Evolutionary conservation across 1,140 invertebrate genomes (phyloP), one percentile per base, ranked within the genome.

Genomic region (Ceratina australensis): DNA sequence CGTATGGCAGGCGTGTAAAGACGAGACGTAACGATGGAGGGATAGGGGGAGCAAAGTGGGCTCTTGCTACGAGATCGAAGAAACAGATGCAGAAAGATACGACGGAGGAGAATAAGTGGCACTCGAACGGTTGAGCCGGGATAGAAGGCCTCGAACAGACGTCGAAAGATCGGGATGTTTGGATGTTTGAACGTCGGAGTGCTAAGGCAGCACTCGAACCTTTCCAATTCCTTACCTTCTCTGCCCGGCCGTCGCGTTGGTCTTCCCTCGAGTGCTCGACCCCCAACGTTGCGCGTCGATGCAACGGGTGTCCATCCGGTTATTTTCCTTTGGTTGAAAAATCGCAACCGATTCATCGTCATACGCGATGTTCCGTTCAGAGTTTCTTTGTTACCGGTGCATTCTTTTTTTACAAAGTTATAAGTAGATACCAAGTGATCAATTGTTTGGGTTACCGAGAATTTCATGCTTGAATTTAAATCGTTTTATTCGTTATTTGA

Each of bases 141-240:
- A 69, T n/a, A 72, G 50, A 18, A 52, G 13, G 80, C 87, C 57
- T 80, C 86, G 81, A 83, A 90, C 89, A 89, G 88, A 91, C 90
- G 88, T 78, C 89, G 88, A 91, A 91, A 90, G 89, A 92, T 90
- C 90, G 87, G 88, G 89, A 90, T 91, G 90, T 92, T 92, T 91
- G 90, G 90, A 91, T 91, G 90, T 91, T 92, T 90, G 90, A 91
- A 89, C 90, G 88, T 84, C 82, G 82, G 86, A 91, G 89, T 90
- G 90, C 89, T 88, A 87, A 87, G 87, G 89, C 90, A 89, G 89
- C 90, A 89, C 90, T 91, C 83, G 79, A 88, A 18, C 60, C 78
- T 78, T 79, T 49, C 60, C 75, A 52, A 33, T 52, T 54, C 61
- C 49, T 73, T 68, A 66, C 20, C 54, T 50, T 49, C 60, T 61